Evolutionary conservation across 1,140 invertebrate species (phyloP).

Genomic region (Lanistes nyassanus): DNA sequence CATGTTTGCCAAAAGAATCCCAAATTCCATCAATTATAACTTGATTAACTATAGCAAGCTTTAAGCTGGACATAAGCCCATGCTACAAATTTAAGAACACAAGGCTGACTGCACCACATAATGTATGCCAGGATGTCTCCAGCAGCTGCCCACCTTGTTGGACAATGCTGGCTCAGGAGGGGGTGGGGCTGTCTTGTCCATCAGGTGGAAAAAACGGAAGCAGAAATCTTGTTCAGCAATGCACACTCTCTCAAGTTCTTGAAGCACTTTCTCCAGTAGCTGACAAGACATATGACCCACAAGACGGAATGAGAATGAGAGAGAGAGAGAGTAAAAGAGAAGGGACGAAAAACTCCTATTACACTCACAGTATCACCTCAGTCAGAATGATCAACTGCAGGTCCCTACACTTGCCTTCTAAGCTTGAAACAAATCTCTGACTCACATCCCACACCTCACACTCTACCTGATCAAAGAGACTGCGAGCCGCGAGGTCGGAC

Average conservation of each 20-base stretch:
- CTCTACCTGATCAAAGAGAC: slow-evolving; percentile 74
- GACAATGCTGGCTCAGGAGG: slow-evolving; percentile 11
- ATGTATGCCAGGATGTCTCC: no score
- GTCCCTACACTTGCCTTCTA: no score
- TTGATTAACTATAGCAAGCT: no score
- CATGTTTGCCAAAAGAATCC: no score
- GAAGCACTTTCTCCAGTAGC: slow-evolving; percentile 83
- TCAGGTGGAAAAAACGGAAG: slow-evolving; percentile 90
- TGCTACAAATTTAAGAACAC: no score
- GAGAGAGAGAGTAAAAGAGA: neutral
- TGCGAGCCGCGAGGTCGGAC: slow-evolving; percentile 70
- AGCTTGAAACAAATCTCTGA: no score
- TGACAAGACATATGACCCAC: no score
- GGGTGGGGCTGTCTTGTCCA: slow-evolving; percentile 66
- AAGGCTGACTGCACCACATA: no score
- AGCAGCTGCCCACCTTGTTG: no score
- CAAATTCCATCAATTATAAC: no score
- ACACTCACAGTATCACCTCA: neutral
- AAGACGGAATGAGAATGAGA: no score
- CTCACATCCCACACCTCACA: neutral
- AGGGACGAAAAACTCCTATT: neutral
- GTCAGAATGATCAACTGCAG: neutral
- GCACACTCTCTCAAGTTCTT: slow-evolving; percentile 90
- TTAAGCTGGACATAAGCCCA: no score
- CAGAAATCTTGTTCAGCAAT: slow-evolving; percentile 96